Conservation (phyloP, 2,113 vertebrate genomes). For the Lethenteron camtschaticum region DNA sequence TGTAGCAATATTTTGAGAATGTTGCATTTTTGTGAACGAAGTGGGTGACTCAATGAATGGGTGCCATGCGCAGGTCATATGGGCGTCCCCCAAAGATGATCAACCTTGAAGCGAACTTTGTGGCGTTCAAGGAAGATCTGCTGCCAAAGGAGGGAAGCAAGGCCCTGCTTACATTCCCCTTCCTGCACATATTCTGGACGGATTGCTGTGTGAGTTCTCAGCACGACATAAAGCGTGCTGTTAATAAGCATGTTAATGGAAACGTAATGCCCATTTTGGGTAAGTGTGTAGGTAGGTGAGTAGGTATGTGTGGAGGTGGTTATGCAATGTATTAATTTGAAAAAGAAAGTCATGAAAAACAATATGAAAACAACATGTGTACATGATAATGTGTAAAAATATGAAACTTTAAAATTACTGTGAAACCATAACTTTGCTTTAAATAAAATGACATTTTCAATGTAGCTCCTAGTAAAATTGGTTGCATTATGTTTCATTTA, state of each 20-base stretch:
- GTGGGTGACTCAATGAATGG: neutral
- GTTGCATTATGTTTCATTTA: too few relatives aligned
- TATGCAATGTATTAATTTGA: too few relatives aligned
- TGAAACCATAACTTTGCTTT: too few relatives aligned
- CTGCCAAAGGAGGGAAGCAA: conserved; percentile 90
- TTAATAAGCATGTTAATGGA: neutral
- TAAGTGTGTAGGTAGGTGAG: neutral
- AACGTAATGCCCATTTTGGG: conserved; percentile 10
- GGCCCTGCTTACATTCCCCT: conserved; percentile 86
- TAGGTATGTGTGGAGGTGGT: too few relatives aligned
- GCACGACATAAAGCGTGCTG: neutral
- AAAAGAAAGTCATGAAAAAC: too few relatives aligned
- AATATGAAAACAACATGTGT: too few relatives aligned
- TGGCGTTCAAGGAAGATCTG: conserved; percentile 93
- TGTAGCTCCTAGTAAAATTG: too few relatives aligned
- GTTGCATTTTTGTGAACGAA: too few relatives aligned
- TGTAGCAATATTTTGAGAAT: too few relatives aligned
- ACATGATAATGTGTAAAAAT: too few relatives aligned
- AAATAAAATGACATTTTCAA: too few relatives aligned
- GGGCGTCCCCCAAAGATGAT: conserved; percentile 97
- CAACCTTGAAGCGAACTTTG: conserved; percentile 94
- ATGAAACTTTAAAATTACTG: too few relatives aligned
- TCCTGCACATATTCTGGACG: conserved; percentile 95
- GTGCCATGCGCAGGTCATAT: conserved; percentile 38
- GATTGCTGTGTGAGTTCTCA: conserved; percentile 76